Base-by-base conservation (phyloP, 1,140 invertebrate genomes). In the Drosophila mayri region DNA sequence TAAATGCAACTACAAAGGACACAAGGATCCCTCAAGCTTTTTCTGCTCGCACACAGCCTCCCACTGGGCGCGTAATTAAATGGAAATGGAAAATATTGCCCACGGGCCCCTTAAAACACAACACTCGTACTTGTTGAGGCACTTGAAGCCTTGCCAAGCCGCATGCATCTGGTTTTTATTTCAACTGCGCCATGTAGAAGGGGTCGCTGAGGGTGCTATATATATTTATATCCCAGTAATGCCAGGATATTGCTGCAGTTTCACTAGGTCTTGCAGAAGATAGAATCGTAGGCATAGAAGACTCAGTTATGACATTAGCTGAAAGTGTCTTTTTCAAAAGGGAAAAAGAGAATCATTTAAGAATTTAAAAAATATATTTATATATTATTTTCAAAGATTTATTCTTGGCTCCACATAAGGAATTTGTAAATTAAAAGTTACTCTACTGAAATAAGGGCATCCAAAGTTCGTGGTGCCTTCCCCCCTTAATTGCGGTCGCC, bases 1-100 rank as follows among this genome's bases (percentile, higher is more conserved):
- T 84, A 81, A 88, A 80, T 84, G 85, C 68, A 77, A 64, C 72
- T 66, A 77, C 70, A 90, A 81, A 90, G 71, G 65, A 54, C 59
- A 63, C 57, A 65, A 64, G 40, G n/a, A 59, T 41, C 25, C 64
- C 49, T 38, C 62, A 61, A 43, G n/a, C 59, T 40, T 40, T 50
- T 30, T n/a, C 41, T 40, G 25, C 38, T 35, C 35, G 16, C 55
- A 25, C 55, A 30, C 44, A 30, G 57, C 55, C 70, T 16, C 59
- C 70, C 59, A 64, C 70, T 63, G 50, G 58, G 71, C 50, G 61
- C 49, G 73, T 84, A 87, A 87, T 87, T 87, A 87, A 87, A 87
- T 87, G 77, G 80, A 87, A 87, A 87, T 81, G 68, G 71, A 63
- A 67, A 79, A 80, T 81, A 66, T 76, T 65, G 60, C 73, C 72